Percentiles rank a stretch among this genome's conserved stretches.
Conservation (phyloP, 2,113 vertebrate genomes). For the Microtus pennsylvanicus region DNA sequence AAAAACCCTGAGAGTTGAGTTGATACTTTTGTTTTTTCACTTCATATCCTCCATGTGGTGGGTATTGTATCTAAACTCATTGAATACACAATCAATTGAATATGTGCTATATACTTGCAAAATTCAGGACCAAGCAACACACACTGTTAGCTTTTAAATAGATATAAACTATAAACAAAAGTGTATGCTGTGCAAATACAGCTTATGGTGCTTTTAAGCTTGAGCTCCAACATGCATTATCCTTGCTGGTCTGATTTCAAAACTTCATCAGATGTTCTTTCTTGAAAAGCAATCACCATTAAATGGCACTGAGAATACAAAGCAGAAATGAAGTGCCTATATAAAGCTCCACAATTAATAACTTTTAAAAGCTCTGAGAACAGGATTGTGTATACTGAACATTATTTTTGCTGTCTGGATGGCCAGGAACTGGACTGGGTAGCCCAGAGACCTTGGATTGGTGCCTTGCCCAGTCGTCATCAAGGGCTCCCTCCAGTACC, state of each 20-base stretch:
- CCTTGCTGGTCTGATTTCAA: background rate
- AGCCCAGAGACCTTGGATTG: background rate
- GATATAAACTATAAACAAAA: background rate
- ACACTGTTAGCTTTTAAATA: conserved; percentile 10
- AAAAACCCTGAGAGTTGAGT: background rate
- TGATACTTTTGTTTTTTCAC: background rate
- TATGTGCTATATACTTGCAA: background rate
- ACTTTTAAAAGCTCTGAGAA: background rate
- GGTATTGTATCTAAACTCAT: background rate
- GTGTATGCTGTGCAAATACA: background rate
- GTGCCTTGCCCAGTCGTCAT: background rate
- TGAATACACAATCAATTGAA: background rate
- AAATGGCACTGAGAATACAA: background rate
- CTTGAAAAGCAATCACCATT: conserved; percentile 9
- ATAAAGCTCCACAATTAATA: conserved; percentile 25
- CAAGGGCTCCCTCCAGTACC: background rate
- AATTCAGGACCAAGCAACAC: conserved; percentile 12
- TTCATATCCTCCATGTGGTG: background rate
- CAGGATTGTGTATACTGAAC: background rate
- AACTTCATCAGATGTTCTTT: background rate
- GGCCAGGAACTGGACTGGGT: background rate
- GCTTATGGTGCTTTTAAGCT: background rate
- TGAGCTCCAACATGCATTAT: background rate
- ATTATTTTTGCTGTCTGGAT: background rate
- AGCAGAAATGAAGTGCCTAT: conserved; percentile 19